Evolutionary conservation across 2,113 vertebrate genomes (phyloP).

Genomic region (Phasianus colchicus): DNA sequence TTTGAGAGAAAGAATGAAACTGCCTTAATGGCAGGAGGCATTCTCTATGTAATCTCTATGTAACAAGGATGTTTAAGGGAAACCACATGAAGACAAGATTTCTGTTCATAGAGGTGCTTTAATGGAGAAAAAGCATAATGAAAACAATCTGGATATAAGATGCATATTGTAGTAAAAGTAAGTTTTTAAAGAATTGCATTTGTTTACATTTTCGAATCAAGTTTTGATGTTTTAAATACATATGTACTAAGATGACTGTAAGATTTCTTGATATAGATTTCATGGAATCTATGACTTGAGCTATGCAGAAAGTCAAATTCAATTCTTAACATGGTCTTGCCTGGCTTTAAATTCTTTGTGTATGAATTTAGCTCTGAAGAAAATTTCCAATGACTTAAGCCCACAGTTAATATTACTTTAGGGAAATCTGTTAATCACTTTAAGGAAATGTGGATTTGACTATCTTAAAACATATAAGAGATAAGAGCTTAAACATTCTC

Average conservation of each 20-base stretch:
- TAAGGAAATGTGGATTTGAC: slow-evolving; percentile 6
- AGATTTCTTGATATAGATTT: neutral
- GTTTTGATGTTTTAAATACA: neutral
- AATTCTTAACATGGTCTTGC: neutral
- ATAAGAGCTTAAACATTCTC: slow-evolving; percentile 8
- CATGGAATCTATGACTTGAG: neutral
- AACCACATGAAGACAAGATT: neutral
- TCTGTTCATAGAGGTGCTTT: neutral
- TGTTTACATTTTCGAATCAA: neutral
- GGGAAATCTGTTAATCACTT: neutral
- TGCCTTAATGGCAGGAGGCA: neutral
- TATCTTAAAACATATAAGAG: neutral
- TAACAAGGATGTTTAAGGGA: neutral
- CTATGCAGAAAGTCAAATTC: neutral
- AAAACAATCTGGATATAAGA: neutral
- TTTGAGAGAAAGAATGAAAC: neutral
- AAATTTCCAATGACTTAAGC: slow-evolving; percentile 19
- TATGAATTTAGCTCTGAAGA: neutral
- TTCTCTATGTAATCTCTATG: neutral
- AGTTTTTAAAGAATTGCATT: neutral
- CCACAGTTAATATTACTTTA: slow-evolving; percentile 15
- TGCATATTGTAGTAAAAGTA: neutral
- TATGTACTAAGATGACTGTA: fast-evolving
- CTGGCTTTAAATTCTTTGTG: neutral
- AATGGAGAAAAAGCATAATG: neutral